phyloP scores from a whole-genome alignment of 2,797 vertebrate genomes.

The Phylloscopus collybita region DNA sequence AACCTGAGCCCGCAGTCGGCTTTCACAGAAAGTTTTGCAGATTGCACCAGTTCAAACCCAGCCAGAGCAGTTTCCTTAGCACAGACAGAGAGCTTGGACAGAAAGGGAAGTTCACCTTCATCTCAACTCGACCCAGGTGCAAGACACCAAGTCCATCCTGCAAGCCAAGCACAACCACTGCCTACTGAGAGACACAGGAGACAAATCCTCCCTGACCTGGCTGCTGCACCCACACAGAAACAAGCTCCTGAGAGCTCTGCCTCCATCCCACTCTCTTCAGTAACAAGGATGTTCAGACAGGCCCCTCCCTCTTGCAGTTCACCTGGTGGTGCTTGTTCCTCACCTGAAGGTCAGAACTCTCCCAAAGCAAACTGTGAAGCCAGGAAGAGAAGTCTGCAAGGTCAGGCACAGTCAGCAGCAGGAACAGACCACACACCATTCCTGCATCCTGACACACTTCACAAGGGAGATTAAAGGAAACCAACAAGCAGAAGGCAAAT shows the following conservation, averaged over 20 bases:
- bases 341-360: not conserved
- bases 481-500: not conserved
- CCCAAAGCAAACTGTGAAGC: not conserved
- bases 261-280: not conserved
- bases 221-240: not conserved
- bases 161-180: not conserved
- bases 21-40: not conserved
- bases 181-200: not conserved
- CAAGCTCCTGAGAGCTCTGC: not conserved
- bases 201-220: not conserved
- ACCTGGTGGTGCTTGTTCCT: not conserved
- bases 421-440: not conserved
- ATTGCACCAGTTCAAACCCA: not conserved
- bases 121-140: accelerated
- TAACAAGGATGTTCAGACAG: not conserved
- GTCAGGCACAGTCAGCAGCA: not conserved
- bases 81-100: not conserved
- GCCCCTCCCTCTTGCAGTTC: not conserved
- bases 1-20: not conserved
- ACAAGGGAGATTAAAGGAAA: not conserved
- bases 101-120: not conserved
- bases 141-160: not conserved
- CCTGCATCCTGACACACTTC: not conserved
- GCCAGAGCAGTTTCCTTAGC: not conserved
- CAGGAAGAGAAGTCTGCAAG: not conserved